These are phyloP conservation scores for Drosophila tani DNA, from an alignment of 1,140 invertebrate species.

Conservation along the genomic window DNA sequence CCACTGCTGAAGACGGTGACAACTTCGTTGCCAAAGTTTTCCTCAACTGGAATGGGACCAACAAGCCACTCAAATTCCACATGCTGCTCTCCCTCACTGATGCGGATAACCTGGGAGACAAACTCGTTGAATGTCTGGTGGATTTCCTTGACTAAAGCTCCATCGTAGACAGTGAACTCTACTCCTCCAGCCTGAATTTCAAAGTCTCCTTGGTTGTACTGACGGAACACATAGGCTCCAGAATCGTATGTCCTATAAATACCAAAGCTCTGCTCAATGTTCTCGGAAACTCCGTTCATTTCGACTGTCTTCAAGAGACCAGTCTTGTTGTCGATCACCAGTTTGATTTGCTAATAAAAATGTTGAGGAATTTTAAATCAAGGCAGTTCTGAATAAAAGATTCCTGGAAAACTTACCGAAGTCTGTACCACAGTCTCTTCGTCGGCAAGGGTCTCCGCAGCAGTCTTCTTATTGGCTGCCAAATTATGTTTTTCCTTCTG, in stretches of 20 bases:
- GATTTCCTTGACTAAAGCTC: constrained; percentile 92
- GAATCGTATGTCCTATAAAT: constrained; percentile 92
- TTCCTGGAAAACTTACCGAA: constrained; percentile 38
- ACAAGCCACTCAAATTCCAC: constrained; percentile 97
- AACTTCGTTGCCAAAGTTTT: constrained; percentile 93
- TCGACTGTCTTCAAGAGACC: constrained; percentile 87
- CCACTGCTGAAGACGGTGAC: constrained; percentile 90
- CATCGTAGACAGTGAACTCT: constrained; percentile 86
- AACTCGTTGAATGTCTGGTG: constrained; percentile 91
- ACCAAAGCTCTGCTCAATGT: constrained; percentile 88
- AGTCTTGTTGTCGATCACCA: constrained; percentile 42
- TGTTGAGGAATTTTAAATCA: no score
- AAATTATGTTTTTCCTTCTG: background rate
- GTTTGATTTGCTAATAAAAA: constrained; percentile 38
- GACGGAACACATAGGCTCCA: constrained; percentile 95
- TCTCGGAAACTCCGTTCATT: constrained; percentile 79
- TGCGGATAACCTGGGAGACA: constrained; percentile 92
- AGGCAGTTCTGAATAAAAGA: no score
- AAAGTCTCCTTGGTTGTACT: constrained; percentile 84
- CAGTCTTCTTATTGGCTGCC: background rate
- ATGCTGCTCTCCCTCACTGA: constrained; percentile 89
- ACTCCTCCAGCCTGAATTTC: constrained; percentile 85
- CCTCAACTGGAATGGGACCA: constrained; percentile 95
- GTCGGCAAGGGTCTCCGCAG: constrained; percentile 23
- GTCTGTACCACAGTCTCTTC: constrained; percentile 55